phyloP scores from a whole-genome alignment of 2,113 vertebrate genomes.

The Ivindomyrus marchei region DNA sequence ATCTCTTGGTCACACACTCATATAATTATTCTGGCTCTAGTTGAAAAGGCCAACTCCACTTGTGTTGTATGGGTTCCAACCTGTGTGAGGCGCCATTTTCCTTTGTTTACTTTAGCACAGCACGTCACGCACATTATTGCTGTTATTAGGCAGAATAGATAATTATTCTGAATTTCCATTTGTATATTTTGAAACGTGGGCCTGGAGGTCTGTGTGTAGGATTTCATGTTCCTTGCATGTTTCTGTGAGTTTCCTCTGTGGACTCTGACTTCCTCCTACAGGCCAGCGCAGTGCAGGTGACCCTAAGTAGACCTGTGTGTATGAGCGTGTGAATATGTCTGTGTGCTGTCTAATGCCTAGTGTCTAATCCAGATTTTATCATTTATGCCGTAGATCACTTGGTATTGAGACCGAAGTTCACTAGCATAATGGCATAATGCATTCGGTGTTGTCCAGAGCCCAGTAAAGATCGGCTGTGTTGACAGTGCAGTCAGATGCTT shows the following conservation, averaged over 20 bases:
- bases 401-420: background rate
- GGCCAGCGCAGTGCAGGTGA: background rate
- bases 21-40: conserved; percentile 26
- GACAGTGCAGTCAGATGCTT: background rate
- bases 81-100: background rate
- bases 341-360: background rate
- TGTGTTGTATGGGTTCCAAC: conserved; percentile 6
- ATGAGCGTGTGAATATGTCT: background rate
- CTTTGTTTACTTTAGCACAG: conserved; percentile 14
- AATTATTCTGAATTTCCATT: conserved; percentile 40
- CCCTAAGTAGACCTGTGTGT: background rate
- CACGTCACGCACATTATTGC: conserved; percentile 35
- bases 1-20: background rate
- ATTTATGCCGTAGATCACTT: background rate
- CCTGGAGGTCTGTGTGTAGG: background rate
- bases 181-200: background rate
- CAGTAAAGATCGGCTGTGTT: background rate
- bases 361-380: background rate
- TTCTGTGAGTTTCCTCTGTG: background rate
- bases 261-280: background rate
- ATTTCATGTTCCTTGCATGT: background rate
- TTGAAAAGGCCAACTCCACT: conserved; percentile 32
- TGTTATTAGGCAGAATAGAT: conserved; percentile 29
- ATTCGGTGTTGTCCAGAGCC: background rate
- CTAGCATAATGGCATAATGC: background rate